Conservation (phyloP, 2,113 vertebrate genomes). For the Apistogramma diplotaenia region DNA sequence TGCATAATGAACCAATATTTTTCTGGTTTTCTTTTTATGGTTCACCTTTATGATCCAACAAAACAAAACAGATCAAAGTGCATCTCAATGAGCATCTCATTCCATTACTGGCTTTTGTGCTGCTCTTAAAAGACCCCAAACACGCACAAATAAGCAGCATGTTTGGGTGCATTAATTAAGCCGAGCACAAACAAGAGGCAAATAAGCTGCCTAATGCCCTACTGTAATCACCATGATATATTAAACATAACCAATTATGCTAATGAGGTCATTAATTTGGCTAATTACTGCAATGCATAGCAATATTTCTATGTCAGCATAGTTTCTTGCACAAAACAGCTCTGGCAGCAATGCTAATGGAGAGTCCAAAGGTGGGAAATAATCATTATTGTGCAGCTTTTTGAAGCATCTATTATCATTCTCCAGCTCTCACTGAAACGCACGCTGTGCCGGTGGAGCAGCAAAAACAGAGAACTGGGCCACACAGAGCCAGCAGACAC, state of each 20-base stretch:
- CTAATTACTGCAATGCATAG: conserved; percentile 35
- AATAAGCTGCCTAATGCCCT: conserved; percentile 36
- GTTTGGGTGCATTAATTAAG: conserved; percentile 39
- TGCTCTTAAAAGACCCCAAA: conserved; percentile 16
- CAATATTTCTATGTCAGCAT: conserved; percentile 11
- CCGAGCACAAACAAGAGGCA: conserved; percentile 33
- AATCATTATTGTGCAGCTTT: neutral
- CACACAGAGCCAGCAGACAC: neutral
- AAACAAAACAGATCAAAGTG: neutral
- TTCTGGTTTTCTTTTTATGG: neutral
- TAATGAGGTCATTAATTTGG: conserved; percentile 50
- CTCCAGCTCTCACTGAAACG: neutral
- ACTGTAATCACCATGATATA: conserved; percentile 51
- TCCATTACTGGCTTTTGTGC: neutral
- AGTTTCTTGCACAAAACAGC: neutral
- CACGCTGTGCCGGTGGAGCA: neutral
- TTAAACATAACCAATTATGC: conserved; percentile 51
- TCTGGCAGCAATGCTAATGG: neutral
- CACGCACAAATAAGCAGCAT: conserved; percentile 6
- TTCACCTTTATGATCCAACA: neutral
- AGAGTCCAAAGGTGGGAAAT: neutral
- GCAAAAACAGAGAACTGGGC: neutral
- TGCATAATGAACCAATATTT: neutral
- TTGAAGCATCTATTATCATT: neutral
- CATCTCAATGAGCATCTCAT: neutral